Evolutionary conservation across 1,140 invertebrate species (phyloP).

Genomic region (Caenorhabditis latens): DNA sequence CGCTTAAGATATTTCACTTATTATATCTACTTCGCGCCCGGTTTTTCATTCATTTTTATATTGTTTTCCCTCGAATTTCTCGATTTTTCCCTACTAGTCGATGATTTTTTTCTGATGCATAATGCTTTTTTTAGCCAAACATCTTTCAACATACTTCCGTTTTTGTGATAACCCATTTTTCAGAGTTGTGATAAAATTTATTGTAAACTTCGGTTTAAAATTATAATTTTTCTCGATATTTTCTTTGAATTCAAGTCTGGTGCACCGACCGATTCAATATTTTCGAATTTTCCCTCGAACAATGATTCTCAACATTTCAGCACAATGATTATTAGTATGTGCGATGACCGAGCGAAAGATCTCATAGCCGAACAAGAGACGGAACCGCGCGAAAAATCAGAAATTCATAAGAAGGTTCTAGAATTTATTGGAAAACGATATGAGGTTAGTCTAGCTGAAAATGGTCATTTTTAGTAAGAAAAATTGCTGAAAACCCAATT

Average conservation of each 20-base stretch:
- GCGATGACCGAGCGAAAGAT: neutral
- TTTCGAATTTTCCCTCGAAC: neutral
- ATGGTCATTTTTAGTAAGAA: too few relatives aligned
- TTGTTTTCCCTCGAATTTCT: neutral
- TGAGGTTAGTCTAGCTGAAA: neutral
- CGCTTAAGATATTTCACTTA: neutral
- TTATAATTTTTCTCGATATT: neutral
- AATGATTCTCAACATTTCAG: neutral
- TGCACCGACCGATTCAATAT: neutral
- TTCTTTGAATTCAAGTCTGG: neutral
- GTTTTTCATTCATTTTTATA: neutral
- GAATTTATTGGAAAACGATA: slow-evolving; percentile 39
- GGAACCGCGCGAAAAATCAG: neutral
- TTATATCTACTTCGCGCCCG: neutral
- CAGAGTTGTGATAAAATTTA: slow-evolving; percentile 24
- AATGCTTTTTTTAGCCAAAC: neutral
- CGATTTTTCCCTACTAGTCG: neutral
- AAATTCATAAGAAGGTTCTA: neutral
- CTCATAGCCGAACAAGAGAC: neutral
- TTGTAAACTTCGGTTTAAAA: neutral
- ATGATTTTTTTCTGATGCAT: neutral
- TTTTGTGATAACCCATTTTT: slow-evolving; percentile 24
- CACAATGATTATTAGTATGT: neutral
- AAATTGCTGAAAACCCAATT: too few relatives aligned
- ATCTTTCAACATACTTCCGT: neutral